Evolutionary conservation across 2,888 invertebrate species (phyloP).

Genomic region (Torymus aiolomorphi): DNA sequence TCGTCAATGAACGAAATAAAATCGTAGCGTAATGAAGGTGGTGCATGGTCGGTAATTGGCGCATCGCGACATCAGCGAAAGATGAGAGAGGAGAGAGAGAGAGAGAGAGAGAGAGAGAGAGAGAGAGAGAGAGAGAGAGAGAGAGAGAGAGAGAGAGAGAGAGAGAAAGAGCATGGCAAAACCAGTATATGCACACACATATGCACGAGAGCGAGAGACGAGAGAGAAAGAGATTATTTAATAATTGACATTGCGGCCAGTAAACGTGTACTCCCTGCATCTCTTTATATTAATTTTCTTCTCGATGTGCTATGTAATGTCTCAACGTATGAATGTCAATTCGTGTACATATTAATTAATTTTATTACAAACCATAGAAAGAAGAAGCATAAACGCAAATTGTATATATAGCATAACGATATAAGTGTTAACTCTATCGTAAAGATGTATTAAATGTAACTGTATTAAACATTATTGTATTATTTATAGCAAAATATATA

Average conservation of each 20-base stretch:
- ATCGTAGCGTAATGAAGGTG: not conserved
- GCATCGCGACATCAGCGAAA: slow-evolving; percentile 41
- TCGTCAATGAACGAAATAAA: slow-evolving; percentile 6
- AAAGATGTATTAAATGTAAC: slow-evolving; percentile 71
- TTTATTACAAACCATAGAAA: slow-evolving; percentile 64
- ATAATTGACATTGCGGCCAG: slow-evolving; percentile 71
- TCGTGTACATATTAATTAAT: slow-evolving; percentile 74
- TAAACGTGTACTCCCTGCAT: slow-evolving; percentile 64
- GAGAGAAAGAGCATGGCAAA: not conserved
- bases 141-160: slow-evolving; percentile 46
- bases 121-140: slow-evolving; percentile 50
- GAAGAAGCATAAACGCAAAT: slow-evolving; percentile 52
- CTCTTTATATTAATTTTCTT: slow-evolving; percentile 62
- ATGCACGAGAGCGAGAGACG: slow-evolving; percentile 22
- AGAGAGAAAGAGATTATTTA: slow-evolving; percentile 57
- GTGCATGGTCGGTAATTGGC: slow-evolving; percentile 47
- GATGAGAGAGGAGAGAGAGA: slow-evolving; percentile 39
- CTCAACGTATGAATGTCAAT: slow-evolving; percentile 68
- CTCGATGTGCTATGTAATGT: slow-evolving; percentile 68
- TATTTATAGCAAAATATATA: slow-evolving; percentile 72
- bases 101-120: slow-evolving; percentile 7
- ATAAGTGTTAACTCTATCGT: slow-evolving; percentile 65
- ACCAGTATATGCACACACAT: slow-evolving; percentile 31
- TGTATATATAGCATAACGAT: slow-evolving; percentile 59
- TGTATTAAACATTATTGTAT: slow-evolving; percentile 71